Evolutionary conservation across 2,797 vertebrate genomes (phyloP), one percentile per base, ranked within the genome.

Genomic region (Hyperoplus lanceolatus): DNA sequence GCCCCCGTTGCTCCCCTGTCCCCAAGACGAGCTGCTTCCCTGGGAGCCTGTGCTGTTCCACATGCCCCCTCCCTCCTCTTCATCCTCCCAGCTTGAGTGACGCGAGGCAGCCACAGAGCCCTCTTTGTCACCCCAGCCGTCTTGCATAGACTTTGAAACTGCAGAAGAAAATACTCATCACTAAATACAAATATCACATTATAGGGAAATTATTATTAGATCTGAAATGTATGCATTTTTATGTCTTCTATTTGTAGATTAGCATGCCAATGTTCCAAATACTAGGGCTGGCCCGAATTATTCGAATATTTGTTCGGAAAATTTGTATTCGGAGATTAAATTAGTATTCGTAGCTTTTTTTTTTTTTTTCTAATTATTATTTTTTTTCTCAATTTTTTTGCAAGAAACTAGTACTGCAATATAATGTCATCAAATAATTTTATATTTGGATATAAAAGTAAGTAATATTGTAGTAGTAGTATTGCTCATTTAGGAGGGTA

Each of bases 131-230:
- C 96, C 97, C 97, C 98, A 99, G 92, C 97, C 96, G 82, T 99
- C 98, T 97, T 99, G 98, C 97, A 99, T 98, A 98, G 97, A 97
- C 98, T 99, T 99, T 92, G 97, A 95, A 96, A 96, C 98, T 99
- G 93, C 5, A 81, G 36, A 50, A 57, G 12, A 21, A 76, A 81
- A 58, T 3, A 6, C 18, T 55, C 42, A 56, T 5, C 29, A 45
- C 42, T 63, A 29, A 58, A 66, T 45, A 8, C 16, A 49, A 71
- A 38, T 2, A 41, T 57, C 11, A 46, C 8, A 15, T 41, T 11
- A 6, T 39, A 6, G 18, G 60, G 48, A 39, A 53, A 2, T 49
- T 55, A 15, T 41, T 7, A 18, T 8, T 8, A 66, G 10, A 75
- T 57, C 12, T 46, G 53, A 64, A 56, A 49, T 11, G 61, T 14